Conservation (phyloP, 2,797 vertebrate species). For the Acestrorhynchus altus region DNA sequence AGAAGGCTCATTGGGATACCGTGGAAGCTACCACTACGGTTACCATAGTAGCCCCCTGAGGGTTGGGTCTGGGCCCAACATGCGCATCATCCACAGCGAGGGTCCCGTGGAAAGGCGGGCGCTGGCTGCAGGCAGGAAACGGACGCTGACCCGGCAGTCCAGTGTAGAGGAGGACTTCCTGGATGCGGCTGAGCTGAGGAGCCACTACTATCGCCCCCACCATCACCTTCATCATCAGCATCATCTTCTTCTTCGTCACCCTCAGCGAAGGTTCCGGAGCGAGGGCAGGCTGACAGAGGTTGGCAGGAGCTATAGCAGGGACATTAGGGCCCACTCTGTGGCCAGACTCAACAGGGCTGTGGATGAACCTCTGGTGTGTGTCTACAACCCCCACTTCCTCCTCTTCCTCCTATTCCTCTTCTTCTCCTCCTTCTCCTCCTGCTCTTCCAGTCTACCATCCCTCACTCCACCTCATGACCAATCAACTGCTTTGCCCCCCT, state of each 20-base stretch:
- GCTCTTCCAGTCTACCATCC: constrained; percentile 39
- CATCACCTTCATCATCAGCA: constrained; percentile 55
- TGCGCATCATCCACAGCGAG: constrained; percentile 80
- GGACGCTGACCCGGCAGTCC: constrained; percentile 89
- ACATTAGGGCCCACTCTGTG: constrained; percentile 82
- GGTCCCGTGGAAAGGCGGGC: constrained; percentile 79
- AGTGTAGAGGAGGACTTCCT: constrained; percentile 91
- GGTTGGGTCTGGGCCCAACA: constrained; percentile 52
- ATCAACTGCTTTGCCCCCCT: constrained; percentile 85
- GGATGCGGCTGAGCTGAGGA: constrained; percentile 72
- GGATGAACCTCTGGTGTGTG: constrained; percentile 91
- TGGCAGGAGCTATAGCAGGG: constrained; percentile 85
- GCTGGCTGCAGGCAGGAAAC: constrained; percentile 85
- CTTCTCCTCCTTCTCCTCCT: constrained; percentile 44
- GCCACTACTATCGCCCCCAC: constrained; percentile 60
- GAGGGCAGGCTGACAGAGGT: constrained; percentile 81
- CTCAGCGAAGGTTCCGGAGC: constrained; percentile 74
- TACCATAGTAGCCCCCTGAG: constrained; percentile 69
- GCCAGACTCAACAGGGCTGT: constrained; percentile 83
- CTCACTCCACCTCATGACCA: constrained; percentile 68
- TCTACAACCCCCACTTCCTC: constrained; percentile 58
- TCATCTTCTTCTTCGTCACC: constrained; percentile 65
- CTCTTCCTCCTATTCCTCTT: constrained; percentile 26
- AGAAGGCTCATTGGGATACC: constrained; percentile 80
- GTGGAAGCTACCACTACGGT: constrained; percentile 71